Evolutionary conservation across 2,888 invertebrate genomes (phyloP).

Genomic region (Teleiodes luculella): DNA sequence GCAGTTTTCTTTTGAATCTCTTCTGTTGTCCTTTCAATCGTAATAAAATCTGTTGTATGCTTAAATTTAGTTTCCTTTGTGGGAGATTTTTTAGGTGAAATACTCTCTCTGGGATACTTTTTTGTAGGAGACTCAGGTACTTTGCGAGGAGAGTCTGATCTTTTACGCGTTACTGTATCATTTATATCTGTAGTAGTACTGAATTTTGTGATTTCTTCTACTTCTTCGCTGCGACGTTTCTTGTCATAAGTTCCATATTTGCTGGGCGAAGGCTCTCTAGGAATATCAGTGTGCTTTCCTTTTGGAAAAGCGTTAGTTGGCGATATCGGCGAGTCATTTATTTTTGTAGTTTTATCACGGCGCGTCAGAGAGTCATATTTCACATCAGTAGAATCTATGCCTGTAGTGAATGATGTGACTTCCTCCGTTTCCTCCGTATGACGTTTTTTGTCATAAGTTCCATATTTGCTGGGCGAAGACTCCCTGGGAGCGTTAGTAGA

Average conservation of each 20-base stretch:
- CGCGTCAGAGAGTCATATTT: constrained; percentile 20
- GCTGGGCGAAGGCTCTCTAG: constrained; percentile 24
- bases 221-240: constrained; percentile 25
- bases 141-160: constrained; percentile 28
- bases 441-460: constrained; percentile 39
- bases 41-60: constrained; percentile 52
- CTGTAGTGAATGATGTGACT: constrained; percentile 3
- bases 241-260: constrained; percentile 41
- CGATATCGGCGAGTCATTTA: constrained; percentile 2
- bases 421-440: constrained; percentile 21
- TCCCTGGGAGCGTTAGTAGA: neutral
- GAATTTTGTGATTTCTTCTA: constrained; percentile 22
- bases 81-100: constrained; percentile 45
- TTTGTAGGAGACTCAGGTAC: constrained; percentile 29
- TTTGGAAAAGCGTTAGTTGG: constrained; percentile 6
- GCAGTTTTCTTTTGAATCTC: constrained; percentile 42
- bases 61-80: constrained; percentile 44
- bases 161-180: constrained; percentile 34
- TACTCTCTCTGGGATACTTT: constrained; percentile 37
- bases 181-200: constrained; percentile 30
- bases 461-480: constrained; percentile 33
- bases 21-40: constrained; percentile 49
- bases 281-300: neutral
- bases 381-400: constrained; percentile 11
- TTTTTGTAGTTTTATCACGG: constrained; percentile 9